A percentile compares a stretch with the other conserved stretches of the same genome.
Evolutionary conservation across 1,140 invertebrate species (phyloP).

Genomic region (Orius insidiosus): DNA sequence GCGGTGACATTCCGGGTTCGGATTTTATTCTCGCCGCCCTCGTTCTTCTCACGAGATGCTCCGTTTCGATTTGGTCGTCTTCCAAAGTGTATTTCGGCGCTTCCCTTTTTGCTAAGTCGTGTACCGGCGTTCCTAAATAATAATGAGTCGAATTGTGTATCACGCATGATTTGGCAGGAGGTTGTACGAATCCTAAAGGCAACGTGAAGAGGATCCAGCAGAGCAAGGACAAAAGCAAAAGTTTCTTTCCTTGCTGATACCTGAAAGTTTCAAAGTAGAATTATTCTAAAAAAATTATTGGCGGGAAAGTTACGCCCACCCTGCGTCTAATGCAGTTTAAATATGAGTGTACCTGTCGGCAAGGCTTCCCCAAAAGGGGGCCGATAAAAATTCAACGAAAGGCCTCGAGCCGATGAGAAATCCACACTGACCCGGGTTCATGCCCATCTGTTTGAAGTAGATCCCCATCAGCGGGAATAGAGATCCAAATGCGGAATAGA

Average conservation of each 20-base stretch:
- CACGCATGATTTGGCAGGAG: slow-evolving; percentile 75
- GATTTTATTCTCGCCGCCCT: slow-evolving; percentile 6
- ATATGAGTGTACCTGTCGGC: slow-evolving; percentile 54
- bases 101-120: slow-evolving; percentile 22
- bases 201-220: slow-evolving; percentile 95
- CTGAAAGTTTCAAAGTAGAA: slow-evolving; percentile 31
- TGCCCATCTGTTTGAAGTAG: slow-evolving; percentile 97
- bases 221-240: slow-evolving; percentile 77
- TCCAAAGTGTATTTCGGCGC: slow-evolving; percentile 4
- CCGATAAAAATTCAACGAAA: slow-evolving; percentile 93
- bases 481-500: slow-evolving; percentile 96
- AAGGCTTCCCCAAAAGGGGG: slow-evolving; percentile 92
- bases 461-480: slow-evolving; percentile 95
- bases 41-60: background rate
- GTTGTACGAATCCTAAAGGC: slow-evolving; percentile 86
- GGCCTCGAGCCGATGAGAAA: slow-evolving; percentile 81
- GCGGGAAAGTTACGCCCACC: background rate
- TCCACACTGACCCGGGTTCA: slow-evolving; percentile 91
- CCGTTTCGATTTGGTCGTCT: background rate
- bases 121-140: slow-evolving; percentile 28
- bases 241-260: slow-evolving; percentile 68
- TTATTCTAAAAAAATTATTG: background rate
- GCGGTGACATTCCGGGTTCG: slow-evolving; percentile 46
- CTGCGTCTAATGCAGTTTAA: background rate
- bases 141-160: slow-evolving; percentile 52